Conservation (phyloP, 2,113 vertebrate species). For the Coregonus clupeaformis region DNA sequence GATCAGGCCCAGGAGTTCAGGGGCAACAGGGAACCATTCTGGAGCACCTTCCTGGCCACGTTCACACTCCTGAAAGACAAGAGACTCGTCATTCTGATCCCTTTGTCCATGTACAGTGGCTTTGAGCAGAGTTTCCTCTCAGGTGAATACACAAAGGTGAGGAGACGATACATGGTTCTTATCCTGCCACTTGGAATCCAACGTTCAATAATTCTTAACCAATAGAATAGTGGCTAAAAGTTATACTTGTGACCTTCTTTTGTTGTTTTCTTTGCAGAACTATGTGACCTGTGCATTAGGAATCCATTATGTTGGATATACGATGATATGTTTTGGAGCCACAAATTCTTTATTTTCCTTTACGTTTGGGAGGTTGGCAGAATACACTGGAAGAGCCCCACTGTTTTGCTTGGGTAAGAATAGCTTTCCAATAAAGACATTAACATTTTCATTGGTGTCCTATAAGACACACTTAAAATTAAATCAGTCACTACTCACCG, state of each 20-base stretch:
- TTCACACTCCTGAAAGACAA: slow-evolving; percentile 82
- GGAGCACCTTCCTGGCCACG: slow-evolving; percentile 82
- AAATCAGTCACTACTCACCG: background rate
- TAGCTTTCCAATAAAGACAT: background rate
- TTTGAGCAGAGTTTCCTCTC: slow-evolving; percentile 92
- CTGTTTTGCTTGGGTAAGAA: slow-evolving; percentile 86
- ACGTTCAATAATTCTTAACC: background rate
- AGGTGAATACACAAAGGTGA: slow-evolving; percentile 92
- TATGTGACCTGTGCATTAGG: slow-evolving; percentile 90
- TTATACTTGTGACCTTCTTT: background rate
- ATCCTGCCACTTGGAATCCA: no score
- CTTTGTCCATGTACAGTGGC: slow-evolving; percentile 91
- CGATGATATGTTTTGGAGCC: slow-evolving; percentile 91
- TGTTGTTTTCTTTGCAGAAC: slow-evolving; percentile 67
- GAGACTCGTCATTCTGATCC: slow-evolving; percentile 82
- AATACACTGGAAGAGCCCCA: slow-evolving; percentile 74
- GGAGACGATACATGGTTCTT: background rate
- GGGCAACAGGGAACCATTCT: slow-evolving; percentile 65
- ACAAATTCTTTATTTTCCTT: slow-evolving; percentile 82
- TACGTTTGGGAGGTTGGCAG: slow-evolving; percentile 81
- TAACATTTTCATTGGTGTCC: background rate
- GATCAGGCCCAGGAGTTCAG: slow-evolving; percentile 62
- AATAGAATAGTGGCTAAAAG: background rate
- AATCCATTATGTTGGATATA: slow-evolving; percentile 85
- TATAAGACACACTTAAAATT: background rate